These are phyloP conservation scores for Trachymyrmex septentrionalis DNA, from an alignment of 1,140 invertebrate genomes.

Conservation along the genomic window DNA sequence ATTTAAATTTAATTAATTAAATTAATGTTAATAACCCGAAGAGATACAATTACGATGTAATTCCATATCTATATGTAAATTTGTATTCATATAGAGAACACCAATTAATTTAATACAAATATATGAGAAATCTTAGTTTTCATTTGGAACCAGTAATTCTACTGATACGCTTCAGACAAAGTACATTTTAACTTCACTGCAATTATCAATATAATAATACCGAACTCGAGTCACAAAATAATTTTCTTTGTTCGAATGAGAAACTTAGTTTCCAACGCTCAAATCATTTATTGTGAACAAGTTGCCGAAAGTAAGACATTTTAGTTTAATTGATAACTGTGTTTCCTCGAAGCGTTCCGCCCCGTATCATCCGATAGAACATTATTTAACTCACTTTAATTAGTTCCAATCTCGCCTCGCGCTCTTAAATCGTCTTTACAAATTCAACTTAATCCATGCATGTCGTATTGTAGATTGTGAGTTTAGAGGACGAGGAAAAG, in stretches of 20 bases:
- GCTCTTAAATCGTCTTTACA: constrained; percentile 47
- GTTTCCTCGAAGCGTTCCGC: constrained; percentile 11
- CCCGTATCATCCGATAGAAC: constrained; percentile 4
- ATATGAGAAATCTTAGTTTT: not conserved
- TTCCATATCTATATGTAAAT: constrained; percentile 10
- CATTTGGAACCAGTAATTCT: not conserved
- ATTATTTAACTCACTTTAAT: constrained; percentile 63
- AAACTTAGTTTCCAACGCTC: constrained; percentile 31
- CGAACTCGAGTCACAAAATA: constrained; percentile 14
- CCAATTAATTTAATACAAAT: constrained; percentile 13
- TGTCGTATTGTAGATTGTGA: constrained; percentile 23
- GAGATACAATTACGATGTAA: not conserved
- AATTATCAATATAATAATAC: constrained; percentile 38
- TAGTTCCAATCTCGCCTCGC: constrained; percentile 45
- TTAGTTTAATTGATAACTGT: constrained; percentile 55
- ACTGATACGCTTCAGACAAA: not conserved
- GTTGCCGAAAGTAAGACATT: constrained; percentile 34
- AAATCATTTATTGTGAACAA: constrained; percentile 35
- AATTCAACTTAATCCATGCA: constrained; percentile 37
- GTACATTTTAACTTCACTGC: constrained; percentile 12
- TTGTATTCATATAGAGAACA: not conserved
- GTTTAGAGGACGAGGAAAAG: not conserved
- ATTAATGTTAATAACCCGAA: not conserved
- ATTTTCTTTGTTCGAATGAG: constrained; percentile 27
- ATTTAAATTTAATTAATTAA: constrained; percentile 2